Evolutionary conservation across 92 coral and sea anemone genomes (phyloP), one percentile per base, ranked within the genome.

Genomic region (Heteractis magnifica): DNA sequence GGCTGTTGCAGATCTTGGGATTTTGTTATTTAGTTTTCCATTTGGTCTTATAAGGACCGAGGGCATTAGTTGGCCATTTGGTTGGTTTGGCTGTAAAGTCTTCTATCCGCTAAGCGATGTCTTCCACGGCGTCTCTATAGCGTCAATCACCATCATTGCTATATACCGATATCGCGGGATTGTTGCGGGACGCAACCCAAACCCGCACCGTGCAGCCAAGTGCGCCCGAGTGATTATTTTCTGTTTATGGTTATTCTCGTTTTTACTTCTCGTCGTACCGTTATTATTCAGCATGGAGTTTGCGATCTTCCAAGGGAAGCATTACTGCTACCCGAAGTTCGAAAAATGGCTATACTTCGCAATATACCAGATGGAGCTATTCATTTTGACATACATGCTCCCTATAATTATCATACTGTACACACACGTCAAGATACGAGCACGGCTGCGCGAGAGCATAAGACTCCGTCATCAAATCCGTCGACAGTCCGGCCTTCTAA

Each of bases 81-180:
- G 98, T 15, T 92, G 93, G 90, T 89, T 93, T 52, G 88, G 91
- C 21, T 93, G 98, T 52, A 89, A 89, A 51, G 91, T 93, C 6
- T 77, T 93, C 41, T 93, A 93, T 81, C 98, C 98, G 41, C 51
- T 93, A 15, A 92, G 95, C 85, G 98, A 91, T 56, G 81, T 93
- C 12, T 93, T 93, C 82, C 98, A 91, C 34, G 98, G 94, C 13
- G 98, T 88, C 16, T 91, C 98, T 18, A 87, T 93, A 16, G 95
- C 95, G 4, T 89, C 95, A n/a, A 91, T 93, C 71, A 89, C 98
- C 11, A 91, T 94, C 16, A 93, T 93, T 49, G 98, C 98, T 20
- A 60, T 90, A 51, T 91, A 86, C 60, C 90, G 98, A 10, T 91
- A 91, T 81, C 90, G 94, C 58, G 98, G 95, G 73, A 91, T 93